phyloP scores from a whole-genome alignment of 2,113 vertebrate genomes.

The Saguinus imperator region DNA sequence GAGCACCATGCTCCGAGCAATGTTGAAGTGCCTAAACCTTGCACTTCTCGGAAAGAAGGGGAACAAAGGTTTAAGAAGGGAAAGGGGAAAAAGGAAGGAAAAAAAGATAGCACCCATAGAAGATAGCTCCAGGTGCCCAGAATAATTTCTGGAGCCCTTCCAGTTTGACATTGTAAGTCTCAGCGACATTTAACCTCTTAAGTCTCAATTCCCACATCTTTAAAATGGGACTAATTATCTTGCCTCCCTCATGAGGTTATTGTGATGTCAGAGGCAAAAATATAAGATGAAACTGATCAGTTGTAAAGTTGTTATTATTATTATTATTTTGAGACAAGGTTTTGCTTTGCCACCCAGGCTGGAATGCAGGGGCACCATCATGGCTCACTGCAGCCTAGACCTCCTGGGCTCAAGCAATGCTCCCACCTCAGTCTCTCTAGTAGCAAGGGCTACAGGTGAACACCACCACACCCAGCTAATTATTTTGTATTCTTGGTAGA shows the following conservation, averaged over 20 bases:
- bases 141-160: neutral
- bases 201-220: neutral
- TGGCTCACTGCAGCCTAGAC: too few species aligned
- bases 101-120: fast-evolving
- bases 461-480: too few species aligned
- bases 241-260: neutral
- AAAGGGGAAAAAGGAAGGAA: neutral
- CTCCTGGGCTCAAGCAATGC: too few species aligned
- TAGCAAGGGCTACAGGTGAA: too few species aligned
- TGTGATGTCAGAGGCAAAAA: neutral
- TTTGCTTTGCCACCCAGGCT: too few species aligned
- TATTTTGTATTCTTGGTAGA: too few species aligned
- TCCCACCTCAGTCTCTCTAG: too few species aligned
- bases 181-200: neutral
- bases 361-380: too few species aligned
- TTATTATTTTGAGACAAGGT: too few species aligned
- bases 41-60: neutral
- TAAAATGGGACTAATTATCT: neutral
- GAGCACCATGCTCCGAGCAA: neutral
- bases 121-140: fast-evolving
- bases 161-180: neutral
- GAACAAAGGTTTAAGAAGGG: neutral
- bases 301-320: neutral
- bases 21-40: neutral
- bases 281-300: neutral